Conservation (phyloP, 2,888 invertebrate genomes). For the Hedychridium roseum region DNA sequence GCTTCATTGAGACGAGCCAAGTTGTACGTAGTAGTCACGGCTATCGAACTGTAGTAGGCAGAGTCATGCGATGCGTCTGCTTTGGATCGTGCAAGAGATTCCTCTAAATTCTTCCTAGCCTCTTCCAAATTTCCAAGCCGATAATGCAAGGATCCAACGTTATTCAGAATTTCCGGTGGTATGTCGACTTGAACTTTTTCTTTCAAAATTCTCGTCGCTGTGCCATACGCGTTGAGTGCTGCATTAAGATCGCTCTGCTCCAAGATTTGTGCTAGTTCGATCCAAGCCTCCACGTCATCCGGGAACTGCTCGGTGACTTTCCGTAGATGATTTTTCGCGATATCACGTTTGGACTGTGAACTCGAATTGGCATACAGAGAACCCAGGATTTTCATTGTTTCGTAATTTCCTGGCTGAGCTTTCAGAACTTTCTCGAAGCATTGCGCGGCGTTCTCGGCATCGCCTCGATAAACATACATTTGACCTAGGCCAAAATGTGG, state of each 20-base stretch:
- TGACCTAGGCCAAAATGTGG: constrained; percentile 99
- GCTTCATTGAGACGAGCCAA: constrained; percentile 93
- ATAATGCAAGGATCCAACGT: constrained; percentile 94
- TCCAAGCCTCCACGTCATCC: constrained; percentile 99
- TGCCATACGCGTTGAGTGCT: constrained; percentile 91
- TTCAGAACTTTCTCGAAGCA: constrained; percentile 99
- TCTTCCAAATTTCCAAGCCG: constrained; percentile 84
- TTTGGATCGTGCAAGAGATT: constrained; percentile 84
- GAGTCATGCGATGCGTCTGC: constrained; percentile 87
- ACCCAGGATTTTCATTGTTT: constrained; percentile 99
- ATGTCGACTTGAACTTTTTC: constrained; percentile 94
- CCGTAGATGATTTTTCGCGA: constrained; percentile 91
- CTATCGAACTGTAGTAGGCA: constrained; percentile 94
- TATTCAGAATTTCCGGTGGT: constrained; percentile 97
- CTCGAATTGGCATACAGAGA: constrained; percentile 92
- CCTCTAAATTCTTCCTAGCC: constrained; percentile 85
- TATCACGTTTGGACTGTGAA: constrained; percentile 90
- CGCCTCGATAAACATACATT: constrained; percentile 98
- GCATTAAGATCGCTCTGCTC: constrained; percentile 90
- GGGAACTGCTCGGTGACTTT: constrained; percentile 97
- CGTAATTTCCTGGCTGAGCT: constrained; percentile 96
- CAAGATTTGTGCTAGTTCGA: constrained; percentile 96
- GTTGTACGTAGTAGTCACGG: constrained; percentile 96
- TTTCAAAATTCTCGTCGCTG: constrained; percentile 89
- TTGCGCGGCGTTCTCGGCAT: constrained; percentile 94